phyloP scores from a whole-genome alignment of 2,113 vertebrate species.

The Chaetodon trifascialis region DNA sequence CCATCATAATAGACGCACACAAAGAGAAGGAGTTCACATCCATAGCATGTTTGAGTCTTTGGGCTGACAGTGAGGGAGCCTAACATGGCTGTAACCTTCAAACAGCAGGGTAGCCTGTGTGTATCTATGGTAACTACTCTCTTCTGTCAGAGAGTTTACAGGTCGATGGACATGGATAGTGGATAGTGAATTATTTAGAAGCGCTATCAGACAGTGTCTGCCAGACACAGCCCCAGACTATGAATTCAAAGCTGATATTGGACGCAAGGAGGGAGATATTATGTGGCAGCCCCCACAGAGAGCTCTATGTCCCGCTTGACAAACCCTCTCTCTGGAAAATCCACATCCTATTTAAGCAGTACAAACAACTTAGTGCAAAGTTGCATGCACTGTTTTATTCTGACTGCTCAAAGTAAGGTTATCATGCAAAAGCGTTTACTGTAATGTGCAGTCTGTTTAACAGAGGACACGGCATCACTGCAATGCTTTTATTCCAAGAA shows the following conservation, averaged over 20 bases:
- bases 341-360: conserved; percentile 20
- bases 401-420: conserved; percentile 1
- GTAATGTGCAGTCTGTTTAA: neutral
- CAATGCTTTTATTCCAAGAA: conserved; percentile 2
- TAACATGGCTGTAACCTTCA: conserved; percentile 17
- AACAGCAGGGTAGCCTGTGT: conserved; percentile 21
- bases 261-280: conserved; percentile 31
- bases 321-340: conserved; percentile 29
- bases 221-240: conserved; percentile 51
- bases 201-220: conserved; percentile 58
- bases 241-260: conserved; percentile 60
- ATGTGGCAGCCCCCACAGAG: conserved; percentile 26
- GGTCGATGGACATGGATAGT: conserved; percentile 54
- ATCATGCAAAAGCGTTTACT: neutral
- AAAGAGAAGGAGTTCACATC: neutral
- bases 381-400: conserved; percentile 11
- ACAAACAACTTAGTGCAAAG: conserved; percentile 2
- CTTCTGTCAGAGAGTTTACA: conserved; percentile 53
- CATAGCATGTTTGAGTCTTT: neutral
- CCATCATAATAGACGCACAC: neutral
- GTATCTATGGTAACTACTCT: conserved; percentile 50
- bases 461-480: neutral
- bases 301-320: conserved; percentile 36
- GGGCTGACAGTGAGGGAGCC: neutral
- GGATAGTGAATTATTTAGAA: conserved; percentile 76